These are phyloP conservation scores for Salminus brasiliensis DNA, from an alignment of 2,113 vertebrate genomes.

Conservation along the genomic window DNA sequence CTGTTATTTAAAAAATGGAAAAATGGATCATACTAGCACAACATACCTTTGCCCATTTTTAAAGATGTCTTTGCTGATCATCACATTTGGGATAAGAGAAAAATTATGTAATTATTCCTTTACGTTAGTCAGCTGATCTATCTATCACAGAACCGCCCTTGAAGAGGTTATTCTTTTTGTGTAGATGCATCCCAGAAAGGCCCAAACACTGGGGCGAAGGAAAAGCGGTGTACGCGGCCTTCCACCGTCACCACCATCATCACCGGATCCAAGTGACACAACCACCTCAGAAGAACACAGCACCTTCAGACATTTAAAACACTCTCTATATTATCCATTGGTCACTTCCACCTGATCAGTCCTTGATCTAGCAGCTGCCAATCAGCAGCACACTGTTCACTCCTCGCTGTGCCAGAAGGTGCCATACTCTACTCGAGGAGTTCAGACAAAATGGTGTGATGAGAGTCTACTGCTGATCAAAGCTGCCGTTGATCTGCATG, in stretches of 20 bases:
- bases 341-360: constrained; percentile 23
- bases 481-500: not conserved
- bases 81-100: too few relatives aligned
- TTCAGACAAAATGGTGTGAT: constrained; percentile 3
- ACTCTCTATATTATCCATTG: not conserved
- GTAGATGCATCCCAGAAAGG: constrained; percentile 31
- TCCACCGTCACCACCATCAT: constrained; percentile 94
- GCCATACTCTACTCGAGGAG: constrained; percentile 9
- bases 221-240: constrained; percentile 83
- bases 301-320: constrained; percentile 16
- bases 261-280: constrained; percentile 91
- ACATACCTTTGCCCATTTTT: too few relatives aligned
- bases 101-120: too few relatives aligned
- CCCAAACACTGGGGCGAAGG: constrained; percentile 59
- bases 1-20: too few relatives aligned
- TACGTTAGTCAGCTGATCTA: not conserved
- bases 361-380: constrained; percentile 36
- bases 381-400: constrained; percentile 18
- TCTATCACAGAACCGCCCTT: too few relatives aligned
- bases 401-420: not conserved
- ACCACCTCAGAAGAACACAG: constrained; percentile 72
- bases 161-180: constrained; percentile 32
- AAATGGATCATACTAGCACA: too few relatives aligned
- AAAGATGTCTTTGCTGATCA: too few relatives aligned
- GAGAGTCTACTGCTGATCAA: constrained; percentile 7